A percentile compares a stretch with the other conserved stretches of the same genome.
phyloP scores from a whole-genome alignment of 2,797 vertebrate genomes.

The Tachyglossus aculeatus region DNA sequence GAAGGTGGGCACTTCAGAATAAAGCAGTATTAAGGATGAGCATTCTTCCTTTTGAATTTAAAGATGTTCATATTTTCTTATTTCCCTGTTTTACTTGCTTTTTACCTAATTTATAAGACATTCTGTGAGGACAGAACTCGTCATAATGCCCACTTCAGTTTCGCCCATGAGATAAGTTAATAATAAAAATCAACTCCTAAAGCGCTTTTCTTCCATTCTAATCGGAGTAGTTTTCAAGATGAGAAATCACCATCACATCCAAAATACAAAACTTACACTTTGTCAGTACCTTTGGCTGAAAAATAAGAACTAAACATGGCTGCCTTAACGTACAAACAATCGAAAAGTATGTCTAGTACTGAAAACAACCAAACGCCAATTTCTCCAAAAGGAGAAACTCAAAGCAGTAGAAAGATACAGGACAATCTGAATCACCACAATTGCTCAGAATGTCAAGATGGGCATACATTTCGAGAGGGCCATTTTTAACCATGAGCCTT shows the following conservation, averaged over 20 bases:
- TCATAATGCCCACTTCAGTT: too few species aligned
- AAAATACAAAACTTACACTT: not conserved
- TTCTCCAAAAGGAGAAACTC: not conserved
- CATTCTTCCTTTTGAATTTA: too few species aligned
- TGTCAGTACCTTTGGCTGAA: not conserved
- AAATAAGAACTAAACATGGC: not conserved
- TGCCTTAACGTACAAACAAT: not conserved
- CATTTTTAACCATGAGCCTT: not conserved
- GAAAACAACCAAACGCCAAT: not conserved
- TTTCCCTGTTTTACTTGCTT: too few species aligned
- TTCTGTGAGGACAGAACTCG: too few species aligned
- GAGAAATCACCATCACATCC: not conserved
- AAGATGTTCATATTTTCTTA: too few species aligned
- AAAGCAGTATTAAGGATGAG: too few species aligned
- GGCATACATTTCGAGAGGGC: not conserved
- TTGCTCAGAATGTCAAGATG: not conserved
- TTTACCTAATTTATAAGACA: too few species aligned
- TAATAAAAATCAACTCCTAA: too few species aligned
- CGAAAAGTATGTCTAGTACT: not conserved
- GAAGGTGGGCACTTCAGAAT: not conserved
- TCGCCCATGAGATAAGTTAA: too few species aligned
- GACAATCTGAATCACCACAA: not conserved
- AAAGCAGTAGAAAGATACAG: slow-evolving; percentile 6
- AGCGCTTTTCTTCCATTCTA: not conserved
- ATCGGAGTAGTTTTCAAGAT: slow-evolving; percentile 9